Base-by-base conservation (phyloP, 2,888 invertebrate species). In the Leptopterna dolabrata region DNA sequence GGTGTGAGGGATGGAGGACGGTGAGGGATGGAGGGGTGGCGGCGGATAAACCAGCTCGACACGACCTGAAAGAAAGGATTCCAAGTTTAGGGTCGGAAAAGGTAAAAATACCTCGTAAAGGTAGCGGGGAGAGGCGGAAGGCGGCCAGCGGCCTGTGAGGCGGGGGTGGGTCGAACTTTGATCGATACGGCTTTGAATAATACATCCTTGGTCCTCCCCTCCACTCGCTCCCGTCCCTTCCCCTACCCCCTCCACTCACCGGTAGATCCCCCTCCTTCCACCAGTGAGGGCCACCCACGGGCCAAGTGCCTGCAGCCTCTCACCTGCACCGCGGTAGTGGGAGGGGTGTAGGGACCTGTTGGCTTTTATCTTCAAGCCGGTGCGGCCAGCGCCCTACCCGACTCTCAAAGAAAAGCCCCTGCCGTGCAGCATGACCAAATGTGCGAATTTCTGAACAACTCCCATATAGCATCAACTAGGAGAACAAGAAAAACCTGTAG, bases 121-220 rank as follows among this genome's bases (percentile, higher is more conserved):
- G 71, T 19, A n/a, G 11, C 14, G 11, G 70, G 3, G 1, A n/a
- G 3, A 2, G 2, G 19, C 2, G 29, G 55, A 19, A 1, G 55
- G 55, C 55, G 55, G 55, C 7, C 55, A 19, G n/a, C 0, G 55
- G 43, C 6, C 43, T 4, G 43, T 11, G 55, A 19, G 71, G 71
- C 14, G 4, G 71, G n/a, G 16, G 71, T n/a, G 71, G 71, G 71
- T 71, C 71, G 71, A 71, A 71, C 71, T 14, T 29, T 71, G 71
- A 71, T 71, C 71, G 71, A 71, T 71, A 71, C 29, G 14, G 71
- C 71, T 71, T 71, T 71, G 71, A 71, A 71, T 71, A 71, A 71
- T 71, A 71, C 71, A 71, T 71, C 71, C 71, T 29, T 11, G n/a
- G 70, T 70, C 19, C 70, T 19, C 19, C 45, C 45, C 11, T 1